phyloP scores from a whole-genome alignment of 2,797 vertebrate genomes.

The Carapus acus region DNA sequence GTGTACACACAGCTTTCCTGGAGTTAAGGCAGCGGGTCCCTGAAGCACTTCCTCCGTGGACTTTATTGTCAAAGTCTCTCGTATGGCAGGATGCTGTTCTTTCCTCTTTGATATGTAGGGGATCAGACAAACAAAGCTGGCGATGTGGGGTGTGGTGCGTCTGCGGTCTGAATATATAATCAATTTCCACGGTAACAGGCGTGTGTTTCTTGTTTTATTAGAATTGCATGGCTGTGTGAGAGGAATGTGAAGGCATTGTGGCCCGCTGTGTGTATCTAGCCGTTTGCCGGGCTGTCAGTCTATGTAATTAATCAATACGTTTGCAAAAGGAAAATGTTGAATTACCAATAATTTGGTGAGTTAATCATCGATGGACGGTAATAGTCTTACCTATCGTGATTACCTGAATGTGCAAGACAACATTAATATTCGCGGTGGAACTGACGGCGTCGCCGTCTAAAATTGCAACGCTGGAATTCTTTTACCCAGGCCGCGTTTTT shows the following conservation, averaged over 20 bases:
- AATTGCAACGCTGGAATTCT: no score
- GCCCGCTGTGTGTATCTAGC: conserved; percentile 13
- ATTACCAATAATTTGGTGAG: no score
- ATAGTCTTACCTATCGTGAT: no score
- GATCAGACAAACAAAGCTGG: conserved; percentile 67
- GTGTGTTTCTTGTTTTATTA: conserved; percentile 49
- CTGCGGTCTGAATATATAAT: conserved; percentile 66
- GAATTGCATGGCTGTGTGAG: conserved; percentile 45
- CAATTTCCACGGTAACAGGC: conserved; percentile 53
- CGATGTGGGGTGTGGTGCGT: conserved; percentile 55
- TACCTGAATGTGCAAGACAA: no score
- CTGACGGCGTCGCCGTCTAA: no score
- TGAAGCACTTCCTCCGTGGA: conserved; percentile 67
- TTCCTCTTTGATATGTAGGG: conserved; percentile 64
- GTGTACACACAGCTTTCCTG: conserved; percentile 59
- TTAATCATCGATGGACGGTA: no score
- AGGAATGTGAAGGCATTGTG: conserved; percentile 32
- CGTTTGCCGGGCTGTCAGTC: conserved; percentile 4
- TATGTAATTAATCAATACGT: conserved; percentile 5
- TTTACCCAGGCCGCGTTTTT: conserved; percentile 43
- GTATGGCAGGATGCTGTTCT: conserved; percentile 52
- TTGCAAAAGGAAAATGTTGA: no score
- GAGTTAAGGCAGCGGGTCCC: conserved; percentile 62
- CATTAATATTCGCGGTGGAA: no score
- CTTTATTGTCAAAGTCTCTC: conserved; percentile 64